Percentiles rank a stretch among this genome's conserved stretches.
phyloP scores from a whole-genome alignment of 2,888 invertebrate genomes.

The Chrysopilus asiliformis region DNA sequence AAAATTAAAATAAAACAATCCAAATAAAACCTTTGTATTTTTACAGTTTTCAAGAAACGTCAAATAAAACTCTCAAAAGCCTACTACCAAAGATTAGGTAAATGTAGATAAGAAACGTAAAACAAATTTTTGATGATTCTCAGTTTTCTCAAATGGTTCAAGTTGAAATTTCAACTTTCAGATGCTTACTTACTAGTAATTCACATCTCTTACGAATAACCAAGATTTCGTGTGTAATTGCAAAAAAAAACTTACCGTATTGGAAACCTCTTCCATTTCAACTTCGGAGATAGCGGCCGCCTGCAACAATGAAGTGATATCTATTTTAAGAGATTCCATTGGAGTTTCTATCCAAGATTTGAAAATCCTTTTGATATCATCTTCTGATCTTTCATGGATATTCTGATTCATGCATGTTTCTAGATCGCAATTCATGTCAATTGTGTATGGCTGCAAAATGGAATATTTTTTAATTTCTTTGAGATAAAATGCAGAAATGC shows the following conservation, averaged over 20 bases:
- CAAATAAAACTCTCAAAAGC: no score
- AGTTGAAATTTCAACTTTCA: not conserved
- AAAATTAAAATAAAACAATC: no score
- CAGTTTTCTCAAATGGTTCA: no score
- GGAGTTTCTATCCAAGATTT: slow-evolving; percentile 68
- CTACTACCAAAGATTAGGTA: no score
- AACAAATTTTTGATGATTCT: no score
- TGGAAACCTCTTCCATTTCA: slow-evolving; percentile 66
- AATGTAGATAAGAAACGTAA: no score
- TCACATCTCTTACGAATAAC: no score
- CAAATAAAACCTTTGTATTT: no score
- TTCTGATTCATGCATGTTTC: slow-evolving; percentile 69
- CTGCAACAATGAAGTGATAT: slow-evolving; percentile 72
- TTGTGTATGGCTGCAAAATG: slow-evolving; percentile 66
- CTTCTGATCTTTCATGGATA: slow-evolving; percentile 63
- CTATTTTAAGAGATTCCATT: slow-evolving; percentile 63
- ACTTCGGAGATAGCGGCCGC: slow-evolving; percentile 70
- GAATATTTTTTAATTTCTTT: not conserved
- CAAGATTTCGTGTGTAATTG: no score
- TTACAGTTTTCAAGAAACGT: no score
- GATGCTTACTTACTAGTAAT: no score
- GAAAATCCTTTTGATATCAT: slow-evolving; percentile 62
- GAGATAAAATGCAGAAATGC: slow-evolving; percentile 2
- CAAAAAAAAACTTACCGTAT: slow-evolving; percentile 30
- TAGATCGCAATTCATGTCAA: slow-evolving; percentile 73